These are phyloP conservation scores for Eublepharis macularius DNA, from an alignment of 2,113 vertebrate species.

Conservation along the genomic window DNA sequence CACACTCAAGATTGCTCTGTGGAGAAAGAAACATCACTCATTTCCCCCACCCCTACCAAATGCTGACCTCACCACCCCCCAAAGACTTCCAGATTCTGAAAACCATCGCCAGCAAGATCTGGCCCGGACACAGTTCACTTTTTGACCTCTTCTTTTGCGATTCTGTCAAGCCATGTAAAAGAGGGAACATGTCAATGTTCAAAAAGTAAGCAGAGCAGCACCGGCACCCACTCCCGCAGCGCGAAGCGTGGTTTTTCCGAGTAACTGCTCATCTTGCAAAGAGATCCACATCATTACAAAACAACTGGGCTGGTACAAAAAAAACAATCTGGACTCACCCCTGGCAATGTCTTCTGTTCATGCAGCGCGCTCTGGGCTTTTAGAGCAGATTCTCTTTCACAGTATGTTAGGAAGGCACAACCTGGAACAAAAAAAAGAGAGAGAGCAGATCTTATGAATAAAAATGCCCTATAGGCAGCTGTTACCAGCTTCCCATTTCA, in stretches of 20 bases:
- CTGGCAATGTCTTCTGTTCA: constrained; percentile 84
- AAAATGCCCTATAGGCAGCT: neutral
- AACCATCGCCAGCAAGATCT: neutral
- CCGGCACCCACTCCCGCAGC: neutral
- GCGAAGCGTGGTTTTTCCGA: too few relatives aligned
- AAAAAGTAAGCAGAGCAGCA: neutral
- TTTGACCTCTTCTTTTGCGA: neutral
- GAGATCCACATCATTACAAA: too few relatives aligned
- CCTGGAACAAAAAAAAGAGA: constrained; percentile 66
- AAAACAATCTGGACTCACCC: constrained; percentile 73
- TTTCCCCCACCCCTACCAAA: neutral
- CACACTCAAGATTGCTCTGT: constrained; percentile 8
- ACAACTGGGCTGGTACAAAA: too few relatives aligned
- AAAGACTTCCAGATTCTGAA: neutral
- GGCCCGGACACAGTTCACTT: neutral
- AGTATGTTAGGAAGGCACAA: constrained; percentile 87
- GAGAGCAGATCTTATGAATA: neutral
- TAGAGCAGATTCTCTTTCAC: constrained; percentile 84
- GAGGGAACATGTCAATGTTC: neutral
- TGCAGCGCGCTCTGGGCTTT: constrained; percentile 85
- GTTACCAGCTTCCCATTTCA: neutral
- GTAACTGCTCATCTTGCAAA: too few relatives aligned
- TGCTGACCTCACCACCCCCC: neutral
- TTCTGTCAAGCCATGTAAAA: neutral
- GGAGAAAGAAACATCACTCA: neutral